Evolutionary conservation across 2,113 vertebrate species (phyloP).

Genomic region (Rhipidura dahli): DNA sequence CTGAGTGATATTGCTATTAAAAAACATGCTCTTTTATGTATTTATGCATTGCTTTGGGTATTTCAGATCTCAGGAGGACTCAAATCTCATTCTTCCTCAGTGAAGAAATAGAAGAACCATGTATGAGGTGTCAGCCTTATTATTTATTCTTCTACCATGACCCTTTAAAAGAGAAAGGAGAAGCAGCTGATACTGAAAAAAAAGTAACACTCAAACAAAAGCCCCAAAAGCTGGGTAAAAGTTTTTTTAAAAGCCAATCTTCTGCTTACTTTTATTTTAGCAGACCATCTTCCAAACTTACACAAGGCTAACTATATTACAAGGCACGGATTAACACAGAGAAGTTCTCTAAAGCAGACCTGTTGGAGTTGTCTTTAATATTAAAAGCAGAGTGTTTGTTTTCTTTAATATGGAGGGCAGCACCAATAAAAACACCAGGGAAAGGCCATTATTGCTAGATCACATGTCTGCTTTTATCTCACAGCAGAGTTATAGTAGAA

Average conservation of each 20-base stretch:
- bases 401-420: constrained; percentile 51
- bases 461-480: constrained; percentile 61
- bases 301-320: constrained; percentile 38
- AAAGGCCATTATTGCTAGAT: constrained; percentile 51
- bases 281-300: constrained; percentile 25
- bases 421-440: constrained; percentile 57
- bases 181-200: background rate
- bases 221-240: background rate
- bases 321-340: constrained; percentile 48
- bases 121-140: background rate
- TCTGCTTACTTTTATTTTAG: constrained; percentile 39
- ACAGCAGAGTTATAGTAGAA: constrained; percentile 44
- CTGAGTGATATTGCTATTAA: background rate
- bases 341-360: constrained; percentile 29
- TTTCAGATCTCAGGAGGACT: background rate
- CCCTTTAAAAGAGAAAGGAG: background rate
- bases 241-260: background rate
- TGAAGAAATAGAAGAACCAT: background rate
- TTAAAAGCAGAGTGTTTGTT: constrained; percentile 58
- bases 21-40: background rate
- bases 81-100: background rate
- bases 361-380: constrained; percentile 61
- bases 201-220: background rate
- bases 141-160: background rate
- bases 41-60: background rate